phyloP scores from a whole-genome alignment of 2,797 vertebrate genomes.

The Chloroceryle amazona region DNA sequence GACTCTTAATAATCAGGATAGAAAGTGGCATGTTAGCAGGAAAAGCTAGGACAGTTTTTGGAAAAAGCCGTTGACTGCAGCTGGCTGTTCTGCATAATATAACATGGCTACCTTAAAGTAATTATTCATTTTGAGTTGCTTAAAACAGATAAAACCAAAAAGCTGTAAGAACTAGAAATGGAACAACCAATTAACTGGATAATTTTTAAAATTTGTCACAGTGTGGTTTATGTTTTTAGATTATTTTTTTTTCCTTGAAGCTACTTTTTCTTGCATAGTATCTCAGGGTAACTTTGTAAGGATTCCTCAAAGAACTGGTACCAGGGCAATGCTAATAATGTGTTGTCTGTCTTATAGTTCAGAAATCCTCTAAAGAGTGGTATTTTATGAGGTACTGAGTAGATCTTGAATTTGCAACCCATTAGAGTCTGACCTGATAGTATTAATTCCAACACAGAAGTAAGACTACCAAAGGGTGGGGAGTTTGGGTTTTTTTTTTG shows the following conservation, averaged over 20 bases:
- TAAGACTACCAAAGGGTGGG: neutral
- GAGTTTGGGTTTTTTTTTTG: accelerated
- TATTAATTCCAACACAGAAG: neutral
- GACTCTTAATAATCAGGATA: neutral
- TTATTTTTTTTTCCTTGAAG: neutral
- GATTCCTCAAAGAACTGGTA: neutral
- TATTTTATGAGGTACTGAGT: neutral
- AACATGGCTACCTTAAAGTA: neutral
- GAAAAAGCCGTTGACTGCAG: neutral
- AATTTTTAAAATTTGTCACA: neutral
- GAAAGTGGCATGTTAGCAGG: neutral
- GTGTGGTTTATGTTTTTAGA: neutral
- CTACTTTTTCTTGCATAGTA: neutral
- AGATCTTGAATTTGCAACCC: neutral
- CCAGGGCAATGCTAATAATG: neutral
- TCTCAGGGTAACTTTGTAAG: neutral
- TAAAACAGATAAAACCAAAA: neutral
- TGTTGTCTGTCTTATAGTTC: neutral
- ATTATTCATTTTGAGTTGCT: neutral
- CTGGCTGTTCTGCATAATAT: neutral
- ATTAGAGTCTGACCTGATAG: neutral
- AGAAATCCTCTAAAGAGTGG: neutral
- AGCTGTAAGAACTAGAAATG: neutral
- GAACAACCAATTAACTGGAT: neutral
- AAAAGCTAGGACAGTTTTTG: neutral